Evolutionary conservation across 2,888 invertebrate genomes (phyloP).

Genomic region (Dascillus cervinus): DNA sequence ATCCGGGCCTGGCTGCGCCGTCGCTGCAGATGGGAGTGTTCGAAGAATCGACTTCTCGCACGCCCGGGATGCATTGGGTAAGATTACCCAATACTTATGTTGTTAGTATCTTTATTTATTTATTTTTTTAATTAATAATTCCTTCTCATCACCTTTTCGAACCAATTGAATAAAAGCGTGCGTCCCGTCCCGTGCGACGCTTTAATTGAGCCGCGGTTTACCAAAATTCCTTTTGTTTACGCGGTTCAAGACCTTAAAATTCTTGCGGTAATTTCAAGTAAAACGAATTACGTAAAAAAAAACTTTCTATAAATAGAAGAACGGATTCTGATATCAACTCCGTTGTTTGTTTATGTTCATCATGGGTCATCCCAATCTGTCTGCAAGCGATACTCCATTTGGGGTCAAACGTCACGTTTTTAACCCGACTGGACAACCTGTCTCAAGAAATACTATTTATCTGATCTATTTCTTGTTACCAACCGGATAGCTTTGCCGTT

Average conservation of each 20-base stretch:
- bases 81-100: slow-evolving; percentile 43
- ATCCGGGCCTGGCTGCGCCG: slow-evolving; percentile 29
- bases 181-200: no score
- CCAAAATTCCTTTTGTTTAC: no score
- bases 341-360: slow-evolving; percentile 14
- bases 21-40: slow-evolving; percentile 85
- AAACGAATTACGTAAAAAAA: not conserved
- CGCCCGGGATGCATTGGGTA: slow-evolving; percentile 89
- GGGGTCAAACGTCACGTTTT: slow-evolving; percentile 26
- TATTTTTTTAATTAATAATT: no score
- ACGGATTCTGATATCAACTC: slow-evolving; percentile 10
- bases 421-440: slow-evolving; percentile 14
- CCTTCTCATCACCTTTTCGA: no score
- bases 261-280: not conserved
- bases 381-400: slow-evolving; percentile 25
- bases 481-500: slow-evolving; percentile 9
- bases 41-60: slow-evolving; percentile 69
- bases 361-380: slow-evolving; percentile 27
- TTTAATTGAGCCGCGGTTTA: no score
- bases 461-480: slow-evolving; percentile 21
- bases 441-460: slow-evolving; percentile 21
- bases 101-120: no score
- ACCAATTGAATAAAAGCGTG: no score
- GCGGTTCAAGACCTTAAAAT: no score
- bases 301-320: slow-evolving; percentile 11